Conservation (phyloP, 64 coral and sea anemone genomes). For the Pocillopora damicornis region DNA sequence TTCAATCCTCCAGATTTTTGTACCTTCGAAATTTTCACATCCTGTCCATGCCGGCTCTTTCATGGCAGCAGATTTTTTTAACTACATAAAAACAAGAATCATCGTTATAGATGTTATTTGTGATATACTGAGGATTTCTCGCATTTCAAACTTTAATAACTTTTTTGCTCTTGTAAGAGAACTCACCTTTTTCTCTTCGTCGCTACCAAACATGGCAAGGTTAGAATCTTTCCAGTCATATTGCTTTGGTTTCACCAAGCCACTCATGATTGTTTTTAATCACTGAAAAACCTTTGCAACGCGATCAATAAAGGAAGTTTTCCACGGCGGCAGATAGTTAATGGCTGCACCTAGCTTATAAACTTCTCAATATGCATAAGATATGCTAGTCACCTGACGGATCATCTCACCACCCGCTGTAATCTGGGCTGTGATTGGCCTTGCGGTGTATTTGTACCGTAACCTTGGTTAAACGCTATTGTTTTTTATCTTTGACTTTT, state of each 20-base stretch:
- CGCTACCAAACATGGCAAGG: neutral
- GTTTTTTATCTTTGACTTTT: neutral
- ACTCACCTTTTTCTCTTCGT: constrained; percentile 6
- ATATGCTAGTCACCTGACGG: neutral
- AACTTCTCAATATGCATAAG: neutral
- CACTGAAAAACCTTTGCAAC: neutral
- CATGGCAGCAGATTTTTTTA: neutral
- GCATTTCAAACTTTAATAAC: neutral
- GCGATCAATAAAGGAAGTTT: neutral
- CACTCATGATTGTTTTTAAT: neutral
- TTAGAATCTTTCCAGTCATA: constrained; percentile 22
- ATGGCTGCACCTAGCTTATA: neutral
- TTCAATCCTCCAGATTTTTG: constrained; percentile 39
- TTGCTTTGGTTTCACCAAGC: neutral
- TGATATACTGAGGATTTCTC: neutral
- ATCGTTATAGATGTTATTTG: neutral
- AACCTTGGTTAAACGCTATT: neutral
- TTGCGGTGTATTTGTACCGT: neutral
- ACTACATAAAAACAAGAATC: neutral
- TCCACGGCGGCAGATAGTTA: neutral
- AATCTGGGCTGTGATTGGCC: neutral
- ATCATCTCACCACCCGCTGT: neutral
- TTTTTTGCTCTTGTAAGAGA: neutral
- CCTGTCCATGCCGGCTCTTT: constrained; percentile 1
- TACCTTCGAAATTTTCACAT: neutral